phyloP scores from a whole-genome alignment of 2,797 vertebrate species.

The Tragopan temminckii region DNA sequence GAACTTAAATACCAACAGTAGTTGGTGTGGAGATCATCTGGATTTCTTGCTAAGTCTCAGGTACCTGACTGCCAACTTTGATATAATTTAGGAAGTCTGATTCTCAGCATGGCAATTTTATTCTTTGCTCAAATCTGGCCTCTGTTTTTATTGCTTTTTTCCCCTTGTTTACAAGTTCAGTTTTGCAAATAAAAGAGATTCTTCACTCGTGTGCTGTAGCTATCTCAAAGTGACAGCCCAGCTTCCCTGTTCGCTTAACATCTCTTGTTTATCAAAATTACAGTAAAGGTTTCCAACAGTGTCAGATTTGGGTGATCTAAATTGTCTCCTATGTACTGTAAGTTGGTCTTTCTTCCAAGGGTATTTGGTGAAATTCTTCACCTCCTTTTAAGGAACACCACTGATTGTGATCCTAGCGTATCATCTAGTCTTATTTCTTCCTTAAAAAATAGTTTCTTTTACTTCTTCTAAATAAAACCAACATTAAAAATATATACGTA shows the following conservation, averaged over 20 bases:
- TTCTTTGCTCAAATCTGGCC: not conserved
- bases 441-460: not conserved
- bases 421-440: not conserved
- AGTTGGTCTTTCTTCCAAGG: not conserved
- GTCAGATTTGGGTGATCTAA: not conserved
- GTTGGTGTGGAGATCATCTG: not conserved
- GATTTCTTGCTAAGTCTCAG: not conserved
- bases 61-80: not conserved
- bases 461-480: not conserved
- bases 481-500: not conserved
- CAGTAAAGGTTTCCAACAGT: not conserved
- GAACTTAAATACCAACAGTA: not conserved
- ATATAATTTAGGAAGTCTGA: not conserved
- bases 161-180: not conserved
- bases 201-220: not conserved
- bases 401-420: not conserved
- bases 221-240: constrained; percentile 15
- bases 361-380: not conserved
- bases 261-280: constrained; percentile 7
- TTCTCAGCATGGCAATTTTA: not conserved
- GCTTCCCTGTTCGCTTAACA: constrained; percentile 1
- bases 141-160: not conserved
- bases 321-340: not conserved
- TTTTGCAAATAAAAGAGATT: not conserved
- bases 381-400: not conserved